Conservation (phyloP, 2,797 vertebrate species). For the Nasua narica region DNA sequence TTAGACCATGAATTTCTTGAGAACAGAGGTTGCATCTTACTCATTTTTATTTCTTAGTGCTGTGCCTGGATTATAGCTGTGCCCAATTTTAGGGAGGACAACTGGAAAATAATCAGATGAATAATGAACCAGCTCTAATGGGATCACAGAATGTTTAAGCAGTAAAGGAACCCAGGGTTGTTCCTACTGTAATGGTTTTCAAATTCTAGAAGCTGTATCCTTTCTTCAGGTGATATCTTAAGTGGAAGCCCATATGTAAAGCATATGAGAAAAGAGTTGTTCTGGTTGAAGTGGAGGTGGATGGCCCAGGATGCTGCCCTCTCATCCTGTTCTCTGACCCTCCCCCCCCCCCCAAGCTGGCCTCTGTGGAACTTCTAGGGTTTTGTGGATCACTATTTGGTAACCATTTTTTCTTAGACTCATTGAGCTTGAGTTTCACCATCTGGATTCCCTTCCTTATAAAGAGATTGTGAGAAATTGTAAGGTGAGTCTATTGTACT, state of each 20-base stretch:
- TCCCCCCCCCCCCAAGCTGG: background rate
- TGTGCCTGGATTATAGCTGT: background rate
- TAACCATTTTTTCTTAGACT: background rate
- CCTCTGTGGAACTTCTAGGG: background rate
- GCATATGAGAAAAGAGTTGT: background rate
- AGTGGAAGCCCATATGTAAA: background rate
- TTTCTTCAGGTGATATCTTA: background rate
- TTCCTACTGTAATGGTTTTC: background rate
- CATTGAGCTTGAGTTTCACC: background rate
- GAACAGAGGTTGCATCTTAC: no score
- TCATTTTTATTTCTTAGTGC: background rate
- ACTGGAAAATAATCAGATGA: background rate
- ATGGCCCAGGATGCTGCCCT: background rate
- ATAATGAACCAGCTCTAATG: background rate
- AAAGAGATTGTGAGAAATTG: background rate
- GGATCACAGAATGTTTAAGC: background rate
- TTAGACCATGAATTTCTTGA: background rate
- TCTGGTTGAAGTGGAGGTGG: background rate
- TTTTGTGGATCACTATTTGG: background rate
- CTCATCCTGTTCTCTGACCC: background rate
- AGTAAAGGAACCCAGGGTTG: background rate
- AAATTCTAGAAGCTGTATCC: background rate
- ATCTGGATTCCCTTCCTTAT: background rate
- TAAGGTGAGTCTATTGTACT: background rate
- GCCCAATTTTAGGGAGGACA: background rate